phyloP scores from a whole-genome alignment of 2,888 invertebrate genomes.

The Geophilus truncorum region DNA sequence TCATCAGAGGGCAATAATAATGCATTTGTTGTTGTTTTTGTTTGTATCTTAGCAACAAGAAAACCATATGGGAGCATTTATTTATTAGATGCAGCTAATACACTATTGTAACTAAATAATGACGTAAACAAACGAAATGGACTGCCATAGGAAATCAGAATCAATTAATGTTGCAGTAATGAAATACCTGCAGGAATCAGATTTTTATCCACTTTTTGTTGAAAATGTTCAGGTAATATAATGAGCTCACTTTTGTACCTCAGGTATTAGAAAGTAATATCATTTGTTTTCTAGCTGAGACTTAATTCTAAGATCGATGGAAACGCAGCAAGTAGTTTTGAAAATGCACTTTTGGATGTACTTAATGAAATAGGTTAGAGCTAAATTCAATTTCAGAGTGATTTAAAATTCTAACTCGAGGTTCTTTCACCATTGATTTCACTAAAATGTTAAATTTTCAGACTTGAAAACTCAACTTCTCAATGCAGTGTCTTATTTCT shows the following conservation, averaged over 20 bases:
- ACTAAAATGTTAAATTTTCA: no score
- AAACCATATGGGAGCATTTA: no score
- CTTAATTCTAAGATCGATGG: not conserved
- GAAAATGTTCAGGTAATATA: not conserved
- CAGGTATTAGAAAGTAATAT: not conserved
- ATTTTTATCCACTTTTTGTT: not conserved
- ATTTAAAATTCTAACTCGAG: no score
- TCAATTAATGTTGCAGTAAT: not conserved
- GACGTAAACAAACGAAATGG: no score
- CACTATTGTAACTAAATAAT: no score
- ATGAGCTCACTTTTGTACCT: no score
- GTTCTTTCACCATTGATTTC: no score
- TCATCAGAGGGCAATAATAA: no score
- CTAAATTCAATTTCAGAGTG: no score
- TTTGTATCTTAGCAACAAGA: no score
- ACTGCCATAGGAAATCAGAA: not conserved
- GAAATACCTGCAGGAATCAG: not conserved
- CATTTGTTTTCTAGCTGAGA: not conserved
- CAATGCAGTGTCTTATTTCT: slow-evolving; percentile 63
- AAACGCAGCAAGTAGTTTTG: slow-evolving; percentile 57
- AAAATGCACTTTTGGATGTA: slow-evolving; percentile 66
- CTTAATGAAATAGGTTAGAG: slow-evolving; percentile 71
- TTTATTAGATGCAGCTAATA: no score
- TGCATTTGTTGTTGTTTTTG: no score
- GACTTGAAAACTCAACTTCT: not conserved